Percentiles rank a stretch among this genome's conserved stretches.
phyloP scores from a whole-genome alignment of 2,113 vertebrate genomes.

The Tychaedon coryphoeus region DNA sequence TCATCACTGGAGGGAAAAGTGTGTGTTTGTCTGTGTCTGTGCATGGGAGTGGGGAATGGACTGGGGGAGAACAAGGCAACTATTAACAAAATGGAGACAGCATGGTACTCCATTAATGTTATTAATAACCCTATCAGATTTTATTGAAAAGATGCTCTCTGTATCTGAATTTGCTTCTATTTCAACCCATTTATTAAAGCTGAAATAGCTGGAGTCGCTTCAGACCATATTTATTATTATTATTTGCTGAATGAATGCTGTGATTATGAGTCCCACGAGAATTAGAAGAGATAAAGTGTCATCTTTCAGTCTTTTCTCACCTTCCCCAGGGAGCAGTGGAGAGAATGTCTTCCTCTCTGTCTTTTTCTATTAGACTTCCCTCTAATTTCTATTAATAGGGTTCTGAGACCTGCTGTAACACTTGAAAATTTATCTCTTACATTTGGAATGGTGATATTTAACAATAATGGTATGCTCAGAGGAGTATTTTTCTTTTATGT shows the following conservation, averaged over 20 bases:
- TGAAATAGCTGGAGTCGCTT: constrained; percentile 76
- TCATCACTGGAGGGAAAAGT: constrained; percentile 46
- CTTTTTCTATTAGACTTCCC: constrained; percentile 53
- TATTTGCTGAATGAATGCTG: constrained; percentile 77
- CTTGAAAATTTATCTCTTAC: constrained; percentile 67
- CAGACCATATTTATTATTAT: constrained; percentile 79
- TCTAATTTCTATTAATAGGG: constrained; percentile 68
- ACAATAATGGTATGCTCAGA: constrained; percentile 57
- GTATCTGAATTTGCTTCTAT: constrained; percentile 78
- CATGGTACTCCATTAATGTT: constrained; percentile 76
- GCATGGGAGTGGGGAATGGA: neutral
- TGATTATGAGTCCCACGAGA: constrained; percentile 59
- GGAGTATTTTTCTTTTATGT: constrained; percentile 20
- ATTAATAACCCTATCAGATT: constrained; percentile 82
- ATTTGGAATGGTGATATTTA: constrained; percentile 64
- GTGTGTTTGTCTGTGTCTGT: constrained; percentile 39
- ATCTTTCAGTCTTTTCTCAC: constrained; percentile 57
- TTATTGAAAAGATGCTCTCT: constrained; percentile 83
- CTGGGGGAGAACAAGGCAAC: constrained; percentile 30
- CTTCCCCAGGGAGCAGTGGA: constrained; percentile 52
- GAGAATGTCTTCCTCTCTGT: constrained; percentile 45
- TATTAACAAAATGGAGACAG: constrained; percentile 59
- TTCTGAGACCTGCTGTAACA: constrained; percentile 39
- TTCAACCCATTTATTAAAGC: constrained; percentile 80
- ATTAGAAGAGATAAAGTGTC: constrained; percentile 47